Evolutionary conservation across 2,113 vertebrate species (phyloP).

Genomic region (Ardeotis arabs): DNA sequence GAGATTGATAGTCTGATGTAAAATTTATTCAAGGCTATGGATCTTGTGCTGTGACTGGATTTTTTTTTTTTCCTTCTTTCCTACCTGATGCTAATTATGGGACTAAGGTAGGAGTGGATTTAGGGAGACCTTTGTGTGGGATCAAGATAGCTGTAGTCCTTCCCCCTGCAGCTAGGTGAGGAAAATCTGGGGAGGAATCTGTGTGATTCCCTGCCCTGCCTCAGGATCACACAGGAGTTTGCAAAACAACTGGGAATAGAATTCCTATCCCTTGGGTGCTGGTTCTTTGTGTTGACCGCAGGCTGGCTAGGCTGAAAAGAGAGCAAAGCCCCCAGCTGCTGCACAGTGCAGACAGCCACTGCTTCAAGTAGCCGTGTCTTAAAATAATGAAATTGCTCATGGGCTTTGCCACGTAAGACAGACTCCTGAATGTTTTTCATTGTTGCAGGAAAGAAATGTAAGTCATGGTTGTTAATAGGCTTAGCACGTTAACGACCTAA

Average conservation of each 20-base stretch:
- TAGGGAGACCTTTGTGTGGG: not conserved
- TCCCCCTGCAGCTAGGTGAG: not conserved
- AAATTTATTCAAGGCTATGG: not conserved
- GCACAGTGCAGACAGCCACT: not conserved
- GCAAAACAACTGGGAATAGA: not conserved
- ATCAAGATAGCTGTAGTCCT: not conserved
- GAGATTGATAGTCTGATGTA: not conserved
- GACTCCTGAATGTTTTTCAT: not conserved
- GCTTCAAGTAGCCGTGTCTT: not conserved
- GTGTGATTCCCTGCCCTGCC: not conserved
- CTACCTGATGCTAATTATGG: not conserved
- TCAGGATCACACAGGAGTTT: not conserved
- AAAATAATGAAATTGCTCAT: not conserved
- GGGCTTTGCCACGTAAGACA: slow-evolving; percentile 23
- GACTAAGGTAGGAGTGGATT: not conserved
- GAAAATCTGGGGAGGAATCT: not conserved
- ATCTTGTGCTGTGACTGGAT: not conserved
- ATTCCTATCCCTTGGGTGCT: not conserved
- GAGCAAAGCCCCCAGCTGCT: not conserved
- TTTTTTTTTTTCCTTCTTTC: not conserved
- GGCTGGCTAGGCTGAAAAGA: not conserved
- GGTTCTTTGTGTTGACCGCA: not conserved
- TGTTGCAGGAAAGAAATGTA: slow-evolving; percentile 31
- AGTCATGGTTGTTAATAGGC: slow-evolving; percentile 14
- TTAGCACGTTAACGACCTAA: slow-evolving; percentile 29